Percentiles rank a stretch among this genome's conserved stretches.
Conservation (phyloP, 2,888 invertebrate genomes). For the Dasysyrphus albostriatus region DNA sequence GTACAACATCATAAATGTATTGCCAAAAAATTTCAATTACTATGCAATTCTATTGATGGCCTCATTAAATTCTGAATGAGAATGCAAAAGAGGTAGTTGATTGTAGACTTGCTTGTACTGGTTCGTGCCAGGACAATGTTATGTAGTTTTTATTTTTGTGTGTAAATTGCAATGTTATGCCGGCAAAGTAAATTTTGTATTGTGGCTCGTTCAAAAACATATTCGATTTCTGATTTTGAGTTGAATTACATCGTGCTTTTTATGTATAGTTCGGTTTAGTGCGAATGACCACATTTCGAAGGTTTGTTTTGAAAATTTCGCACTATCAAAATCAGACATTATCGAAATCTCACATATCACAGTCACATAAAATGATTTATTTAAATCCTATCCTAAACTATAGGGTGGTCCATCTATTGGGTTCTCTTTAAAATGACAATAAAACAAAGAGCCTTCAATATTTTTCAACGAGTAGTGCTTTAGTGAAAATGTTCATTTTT, state of each 20-base stretch:
- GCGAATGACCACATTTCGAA: neutral
- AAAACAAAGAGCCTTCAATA: too few species aligned
- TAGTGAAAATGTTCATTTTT: too few species aligned
- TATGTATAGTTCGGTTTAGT: too few species aligned
- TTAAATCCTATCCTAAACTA: too few species aligned
- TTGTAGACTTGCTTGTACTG: neutral
- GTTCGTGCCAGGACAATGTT: slow-evolving; percentile 2
- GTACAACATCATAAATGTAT: neutral
- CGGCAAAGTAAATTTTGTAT: neutral
- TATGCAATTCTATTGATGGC: slow-evolving; percentile 18
- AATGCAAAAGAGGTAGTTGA: neutral
- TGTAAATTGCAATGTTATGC: neutral
- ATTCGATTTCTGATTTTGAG: neutral
- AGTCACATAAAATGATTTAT: too few species aligned
- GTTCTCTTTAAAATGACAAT: too few species aligned
- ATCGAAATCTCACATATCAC: too few species aligned
- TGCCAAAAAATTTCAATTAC: slow-evolving; percentile 32
- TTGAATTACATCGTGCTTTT: neutral
- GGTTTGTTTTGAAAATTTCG: neutral
- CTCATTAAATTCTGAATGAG: neutral
- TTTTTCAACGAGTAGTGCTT: too few species aligned
- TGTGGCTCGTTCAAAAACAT: neutral
- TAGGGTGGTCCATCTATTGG: too few species aligned
- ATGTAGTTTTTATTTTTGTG: neutral
- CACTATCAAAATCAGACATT: too few species aligned